Evolutionary conservation across 2,888 invertebrate genomes (phyloP), one percentile per base, ranked within the genome.

Genomic region (Ptilodon capucinus): DNA sequence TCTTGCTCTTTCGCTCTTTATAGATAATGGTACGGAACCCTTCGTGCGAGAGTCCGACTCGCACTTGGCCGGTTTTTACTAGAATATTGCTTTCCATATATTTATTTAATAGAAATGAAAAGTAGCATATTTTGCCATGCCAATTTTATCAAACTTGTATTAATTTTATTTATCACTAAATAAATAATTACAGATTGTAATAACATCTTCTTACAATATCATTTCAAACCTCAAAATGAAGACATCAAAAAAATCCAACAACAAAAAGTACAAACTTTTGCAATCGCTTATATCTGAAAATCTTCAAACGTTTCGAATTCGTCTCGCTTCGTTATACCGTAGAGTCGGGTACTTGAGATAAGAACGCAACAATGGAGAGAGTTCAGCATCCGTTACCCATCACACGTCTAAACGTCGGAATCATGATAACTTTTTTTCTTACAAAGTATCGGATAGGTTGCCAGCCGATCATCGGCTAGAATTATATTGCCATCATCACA

Each of bases 321-420:
- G 28, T 50, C 28, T 30, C 44, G 35, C 42, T 47, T 44, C 41
- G 46, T 44, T 41, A 42, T 38, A 53, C 46, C 39, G 28, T 44
- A 30, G 45, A 19, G 17, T 46, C 45, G 16, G 35, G 45, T 46
- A 40, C 40, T 25, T 35, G 40, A 28, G 28, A 40, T 40, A 40
- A 48, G 52, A 54, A 44, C 48, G 56, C 30, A 58, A 63, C 55
- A 51, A 40, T 40, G 40, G 40, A 16, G 38, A 38, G 38, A 38
- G 25, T 4, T 39, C 25, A 25, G 40, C 11, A 25, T 40, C 40
- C 40, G 40, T 25, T 40, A 50, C 45, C 57, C 45, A 60, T 57
- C 56, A 51, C 40, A 44, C 45, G 38, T 42, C 19, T 51, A 43
- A 18, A 25, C 16, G 14, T 40, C 14, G 11, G 1, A 25, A 25